Evolutionary conservation across 2,888 invertebrate genomes (phyloP), one percentile per base, ranked within the genome.

Genomic region (Sipha maydis): DNA sequence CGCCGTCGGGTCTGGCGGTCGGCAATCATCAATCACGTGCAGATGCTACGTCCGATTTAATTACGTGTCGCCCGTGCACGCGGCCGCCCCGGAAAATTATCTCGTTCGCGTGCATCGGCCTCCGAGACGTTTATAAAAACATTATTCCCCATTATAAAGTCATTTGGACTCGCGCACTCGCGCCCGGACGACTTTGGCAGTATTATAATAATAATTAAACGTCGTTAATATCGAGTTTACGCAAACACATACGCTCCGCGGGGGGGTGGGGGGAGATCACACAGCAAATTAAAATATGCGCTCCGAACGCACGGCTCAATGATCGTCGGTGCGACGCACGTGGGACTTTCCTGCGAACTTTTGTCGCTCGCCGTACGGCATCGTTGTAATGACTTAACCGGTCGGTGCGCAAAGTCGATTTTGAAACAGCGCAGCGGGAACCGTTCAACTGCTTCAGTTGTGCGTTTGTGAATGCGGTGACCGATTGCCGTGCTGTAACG

Each of bases 11-110:
- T 85, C 28, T 61, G 31, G 69, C n/a, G 56, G 38, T n/a, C n/a
- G n/a, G 75, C 83, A 61, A 41, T 86, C 85, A 86, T 86, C 85
- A 86, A 86, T 86, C 85, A 86, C 85, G 79, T 56, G 85, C 85
- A 86, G 85, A 86, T 86, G 85, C 79, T 79, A 38, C 85, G 85
- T 54, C 34, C 85, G 78, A 86, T 86, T 86, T 86, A 86, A 86
- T 86, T 86, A 86, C 85, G 41, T 56, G 41, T 56, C 31, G 85
- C 76, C 56, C 25, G 61, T 54, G 78, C 56, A 56, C 38, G 54
- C 38, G 28, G 38, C 31, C 48, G 48, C 82, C 48, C 82, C 61
- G 83, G 38, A 75, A 83, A 84, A 84, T 84, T 84, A 84, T 86
- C 69, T 85, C 78, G 76, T 86, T 71, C 34, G 77, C 69, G 78